Evolutionary conservation across 1,140 invertebrate genomes (phyloP), one percentile per base, ranked within the genome.

Genomic region (Cataglyphis hispanica): DNA sequence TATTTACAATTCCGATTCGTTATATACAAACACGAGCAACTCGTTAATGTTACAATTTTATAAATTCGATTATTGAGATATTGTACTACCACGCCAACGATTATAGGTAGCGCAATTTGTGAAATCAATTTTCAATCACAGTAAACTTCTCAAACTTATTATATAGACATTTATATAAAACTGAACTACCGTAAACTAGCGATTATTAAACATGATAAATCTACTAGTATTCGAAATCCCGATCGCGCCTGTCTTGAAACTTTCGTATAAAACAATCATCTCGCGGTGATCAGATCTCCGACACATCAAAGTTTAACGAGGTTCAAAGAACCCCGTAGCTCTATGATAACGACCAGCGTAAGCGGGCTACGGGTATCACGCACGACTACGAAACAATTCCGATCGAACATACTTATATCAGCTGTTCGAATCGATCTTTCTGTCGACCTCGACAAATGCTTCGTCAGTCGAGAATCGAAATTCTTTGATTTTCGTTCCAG

Each of bases 261-360:
- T 85, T 74, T n/a, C n/a, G 34, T 67, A 43, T 75, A 70, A 66
- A 83, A 85, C 6, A 67, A 84, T 78, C 70, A 89, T 85, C 53
- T 86, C 86, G 81, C 86, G 81, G 76, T 58, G 25, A 70, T n/a
- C 67, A 60, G 78, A 31, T 31, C 53, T 83, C 78, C 67, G 78
- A 72, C 56, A n/a, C 78, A 83, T 83, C 7, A 13, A 60, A 72
- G 8, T 83, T 78, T 50, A 75, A 67, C 37, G 77, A 92, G 87
- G 86, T 91, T 92, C 87, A 92, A 92, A 87, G 63, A 10, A 87
- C 63, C 72, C 87, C 89, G 86, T 86, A 89, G 64, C 86, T 64
- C 86, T 61, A 70, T 8, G 4, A 75, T 13, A 27, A 43, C 60
- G 27, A 63, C 43, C 34, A 46, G 58, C 72, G 76, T 16, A 85